Conservation (phyloP, 2,888 invertebrate genomes). For the Digitonthophagus gazella region DNA sequence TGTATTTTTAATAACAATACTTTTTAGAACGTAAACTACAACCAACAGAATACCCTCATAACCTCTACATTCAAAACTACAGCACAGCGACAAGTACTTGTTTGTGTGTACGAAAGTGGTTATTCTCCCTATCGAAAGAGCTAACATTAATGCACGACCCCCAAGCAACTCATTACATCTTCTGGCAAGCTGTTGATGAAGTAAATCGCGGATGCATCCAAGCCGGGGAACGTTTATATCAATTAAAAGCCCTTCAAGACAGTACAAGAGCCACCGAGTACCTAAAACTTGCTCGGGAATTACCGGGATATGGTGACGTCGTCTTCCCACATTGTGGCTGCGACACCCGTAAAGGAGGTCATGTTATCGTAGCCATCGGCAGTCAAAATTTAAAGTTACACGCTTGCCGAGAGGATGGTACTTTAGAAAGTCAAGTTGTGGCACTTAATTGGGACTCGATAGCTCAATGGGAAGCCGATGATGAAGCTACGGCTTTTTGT, state of each 20-base stretch:
- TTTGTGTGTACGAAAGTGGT: slow-evolving; percentile 83
- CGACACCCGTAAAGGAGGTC: slow-evolving; percentile 86
- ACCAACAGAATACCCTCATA: slow-evolving; percentile 93
- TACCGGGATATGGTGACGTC: slow-evolving; percentile 91
- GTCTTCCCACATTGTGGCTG: slow-evolving; percentile 94
- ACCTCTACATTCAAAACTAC: slow-evolving; percentile 98
- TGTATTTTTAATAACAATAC: slow-evolving; percentile 18
- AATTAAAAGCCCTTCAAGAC: slow-evolving; percentile 93
- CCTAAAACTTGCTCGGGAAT: slow-evolving; percentile 75
- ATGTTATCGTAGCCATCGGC: slow-evolving; percentile 62
- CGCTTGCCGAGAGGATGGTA: slow-evolving; percentile 81
- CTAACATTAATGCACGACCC: slow-evolving; percentile 64
- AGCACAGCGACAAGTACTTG: slow-evolving; percentile 96
- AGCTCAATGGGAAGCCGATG: slow-evolving; percentile 84
- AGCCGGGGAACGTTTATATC: slow-evolving; percentile 89
- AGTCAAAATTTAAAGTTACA: slow-evolving; percentile 67
- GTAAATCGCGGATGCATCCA: slow-evolving; percentile 90
- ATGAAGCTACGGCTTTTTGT: slow-evolving; percentile 88
- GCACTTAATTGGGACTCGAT: slow-evolving; percentile 83
- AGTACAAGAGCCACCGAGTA: slow-evolving; percentile 84
- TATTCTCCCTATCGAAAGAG: slow-evolving; percentile 73
- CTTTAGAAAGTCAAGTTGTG: slow-evolving; percentile 68
- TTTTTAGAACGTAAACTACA: slow-evolving; percentile 88
- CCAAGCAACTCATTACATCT: slow-evolving; percentile 79
- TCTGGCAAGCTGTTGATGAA: slow-evolving; percentile 94